Conservation (phyloP, 2,113 vertebrate species). For the Dinomys branickii region DNA sequence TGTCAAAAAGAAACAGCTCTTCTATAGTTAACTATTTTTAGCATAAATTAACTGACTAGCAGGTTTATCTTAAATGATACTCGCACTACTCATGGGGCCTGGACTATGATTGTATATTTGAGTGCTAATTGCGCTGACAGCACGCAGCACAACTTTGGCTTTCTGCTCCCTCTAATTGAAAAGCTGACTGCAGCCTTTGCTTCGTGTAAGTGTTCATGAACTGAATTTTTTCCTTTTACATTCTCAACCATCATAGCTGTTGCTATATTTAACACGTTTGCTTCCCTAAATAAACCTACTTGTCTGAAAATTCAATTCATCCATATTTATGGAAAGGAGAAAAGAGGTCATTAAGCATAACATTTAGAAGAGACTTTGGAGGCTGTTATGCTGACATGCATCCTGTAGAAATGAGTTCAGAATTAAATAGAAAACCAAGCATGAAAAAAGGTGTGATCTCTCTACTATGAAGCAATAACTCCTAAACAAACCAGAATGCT, state of each 20-base stretch:
- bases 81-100: conserved; percentile 26
- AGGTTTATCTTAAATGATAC: conserved; percentile 67
- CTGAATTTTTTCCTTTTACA: not conserved
- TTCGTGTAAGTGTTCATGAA: conserved; percentile 42
- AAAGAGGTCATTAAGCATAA: conserved; percentile 21
- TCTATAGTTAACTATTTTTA: conserved; percentile 75
- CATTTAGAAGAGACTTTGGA: not conserved
- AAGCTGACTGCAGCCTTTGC: conserved; percentile 13
- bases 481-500: not conserved
- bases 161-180: conserved; percentile 20
- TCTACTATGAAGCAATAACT: not conserved
- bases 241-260: not conserved
- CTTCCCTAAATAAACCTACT: conserved; percentile 63
- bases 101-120: not conserved
- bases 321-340: conserved; percentile 61
- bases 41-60: conserved; percentile 67
- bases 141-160: not conserved
- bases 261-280: conserved; percentile 44
- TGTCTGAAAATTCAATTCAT: conserved; percentile 31
- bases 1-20: conserved; percentile 64
- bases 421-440: not conserved
- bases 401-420: not conserved
- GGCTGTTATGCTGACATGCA: not conserved
- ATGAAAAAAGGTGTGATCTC: not conserved
- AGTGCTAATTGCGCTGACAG: conserved; percentile 55